Conservation (phyloP, 1,140 invertebrate genomes). For the Bactericera cockerelli region DNA sequence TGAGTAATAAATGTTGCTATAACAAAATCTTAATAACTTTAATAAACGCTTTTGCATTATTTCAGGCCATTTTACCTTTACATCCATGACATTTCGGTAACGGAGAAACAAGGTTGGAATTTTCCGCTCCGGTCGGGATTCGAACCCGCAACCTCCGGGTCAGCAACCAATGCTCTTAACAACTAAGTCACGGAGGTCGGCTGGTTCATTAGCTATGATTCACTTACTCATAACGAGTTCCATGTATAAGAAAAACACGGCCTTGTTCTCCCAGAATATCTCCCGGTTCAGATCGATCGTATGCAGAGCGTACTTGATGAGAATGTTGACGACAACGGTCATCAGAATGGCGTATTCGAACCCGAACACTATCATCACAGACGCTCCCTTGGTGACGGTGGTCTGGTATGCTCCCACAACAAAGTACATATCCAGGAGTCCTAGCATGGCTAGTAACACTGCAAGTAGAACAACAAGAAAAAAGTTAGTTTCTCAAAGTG, state of each 20-base stretch:
- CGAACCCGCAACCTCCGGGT: too few relatives aligned
- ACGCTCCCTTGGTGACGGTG: slow-evolving; percentile 86
- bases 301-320: slow-evolving; percentile 91
- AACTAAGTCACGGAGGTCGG: too few relatives aligned
- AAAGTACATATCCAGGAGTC: slow-evolving; percentile 71
- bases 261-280: slow-evolving; percentile 98
- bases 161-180: too few relatives aligned
- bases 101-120: too few relatives aligned
- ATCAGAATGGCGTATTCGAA: slow-evolving; percentile 98
- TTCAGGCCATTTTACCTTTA: too few relatives aligned
- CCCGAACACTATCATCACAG: slow-evolving; percentile 96
- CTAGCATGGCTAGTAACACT: slow-evolving; percentile 62
- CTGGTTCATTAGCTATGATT: too few relatives aligned
- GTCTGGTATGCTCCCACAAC: slow-evolving; percentile 88
- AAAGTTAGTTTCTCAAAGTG: not conserved
- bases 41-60: too few relatives aligned
- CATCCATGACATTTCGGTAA: too few relatives aligned
- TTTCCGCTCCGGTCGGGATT: too few relatives aligned
- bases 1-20: too few relatives aligned
- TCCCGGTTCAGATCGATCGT: slow-evolving; percentile 86
- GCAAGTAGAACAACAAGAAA: too few relatives aligned
- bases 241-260: slow-evolving; percentile 90
- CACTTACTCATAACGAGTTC: slow-evolving; percentile 88
- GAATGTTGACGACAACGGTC: slow-evolving; percentile 84
- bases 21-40: too few relatives aligned